phyloP scores from a whole-genome alignment of 2,888 invertebrate species.

The Lasius fuliginosus region DNA sequence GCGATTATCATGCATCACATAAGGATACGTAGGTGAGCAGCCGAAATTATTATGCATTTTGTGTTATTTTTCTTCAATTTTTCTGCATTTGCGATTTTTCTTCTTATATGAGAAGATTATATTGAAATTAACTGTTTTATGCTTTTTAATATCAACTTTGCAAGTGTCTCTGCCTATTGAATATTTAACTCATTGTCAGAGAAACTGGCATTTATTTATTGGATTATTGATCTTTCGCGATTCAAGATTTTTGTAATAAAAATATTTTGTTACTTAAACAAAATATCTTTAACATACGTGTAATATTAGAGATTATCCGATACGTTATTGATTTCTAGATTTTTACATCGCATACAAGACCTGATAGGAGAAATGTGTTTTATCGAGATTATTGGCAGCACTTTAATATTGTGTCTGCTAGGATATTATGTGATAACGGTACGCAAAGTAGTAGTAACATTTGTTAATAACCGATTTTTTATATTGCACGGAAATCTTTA shows the following conservation, averaged over 20 bases:
- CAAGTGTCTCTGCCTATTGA: background rate
- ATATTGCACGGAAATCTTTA: background rate
- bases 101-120: background rate
- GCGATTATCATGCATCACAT: constrained; percentile 51
- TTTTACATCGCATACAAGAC: constrained; percentile 73
- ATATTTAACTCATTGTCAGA: background rate
- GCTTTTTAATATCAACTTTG: background rate
- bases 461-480: background rate
- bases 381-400: constrained; percentile 79
- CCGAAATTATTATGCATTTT: background rate
- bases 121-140: constrained; percentile 1
- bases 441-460: background rate
- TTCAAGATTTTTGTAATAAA: background rate
- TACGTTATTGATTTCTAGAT: constrained; percentile 66
- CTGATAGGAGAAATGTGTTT: constrained; percentile 77
- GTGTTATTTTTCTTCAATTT: background rate
- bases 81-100: background rate
- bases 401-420: constrained; percentile 78
- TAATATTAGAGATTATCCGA: background rate
- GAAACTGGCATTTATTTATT: background rate
- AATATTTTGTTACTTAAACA: background rate
- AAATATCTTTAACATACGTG: background rate
- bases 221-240: background rate
- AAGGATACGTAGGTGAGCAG: constrained; percentile 47
- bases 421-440: constrained; percentile 78